Evolutionary conservation across 2,797 vertebrate species (phyloP).

Genomic region (Macropus fuliginosus): DNA sequence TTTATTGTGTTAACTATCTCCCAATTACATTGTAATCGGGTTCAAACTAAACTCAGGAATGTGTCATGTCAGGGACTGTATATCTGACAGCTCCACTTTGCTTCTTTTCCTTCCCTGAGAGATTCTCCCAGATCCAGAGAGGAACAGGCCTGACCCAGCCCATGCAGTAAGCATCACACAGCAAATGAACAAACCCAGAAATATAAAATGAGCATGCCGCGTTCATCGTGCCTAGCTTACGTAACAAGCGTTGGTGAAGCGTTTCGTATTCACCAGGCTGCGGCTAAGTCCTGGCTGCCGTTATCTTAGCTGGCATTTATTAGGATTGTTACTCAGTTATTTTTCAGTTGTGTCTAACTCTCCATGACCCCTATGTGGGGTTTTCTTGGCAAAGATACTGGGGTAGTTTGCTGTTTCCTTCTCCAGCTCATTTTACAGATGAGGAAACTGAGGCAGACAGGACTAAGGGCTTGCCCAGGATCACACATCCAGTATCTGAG

Average conservation of each 20-base stretch:
- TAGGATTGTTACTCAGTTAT: not conserved
- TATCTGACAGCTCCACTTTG: not conserved
- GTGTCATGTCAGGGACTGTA: not conserved
- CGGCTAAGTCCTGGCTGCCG: too few relatives aligned
- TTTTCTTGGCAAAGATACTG: not conserved
- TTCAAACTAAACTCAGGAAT: not conserved
- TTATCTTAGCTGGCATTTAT: not conserved
- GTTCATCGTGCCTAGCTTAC: not conserved
- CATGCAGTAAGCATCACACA: not conserved
- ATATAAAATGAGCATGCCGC: not conserved
- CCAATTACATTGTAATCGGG: not conserved
- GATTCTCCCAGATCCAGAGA: not conserved
- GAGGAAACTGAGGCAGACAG: not conserved
- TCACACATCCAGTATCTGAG: not conserved
- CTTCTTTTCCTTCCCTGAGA: not conserved
- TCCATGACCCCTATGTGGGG: not conserved
- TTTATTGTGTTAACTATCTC: not conserved
- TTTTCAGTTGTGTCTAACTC: not conserved
- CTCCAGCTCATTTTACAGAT: not conserved
- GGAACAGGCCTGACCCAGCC: not conserved
- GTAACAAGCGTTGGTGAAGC: not conserved
- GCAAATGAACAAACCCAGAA: not conserved
- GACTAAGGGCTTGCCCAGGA: not conserved
- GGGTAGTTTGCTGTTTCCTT: not conserved
- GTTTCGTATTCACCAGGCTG: rapidly evolving